Base-by-base conservation (phyloP, 2,888 invertebrate genomes). In the Pycnomerus fuliginosus region DNA sequence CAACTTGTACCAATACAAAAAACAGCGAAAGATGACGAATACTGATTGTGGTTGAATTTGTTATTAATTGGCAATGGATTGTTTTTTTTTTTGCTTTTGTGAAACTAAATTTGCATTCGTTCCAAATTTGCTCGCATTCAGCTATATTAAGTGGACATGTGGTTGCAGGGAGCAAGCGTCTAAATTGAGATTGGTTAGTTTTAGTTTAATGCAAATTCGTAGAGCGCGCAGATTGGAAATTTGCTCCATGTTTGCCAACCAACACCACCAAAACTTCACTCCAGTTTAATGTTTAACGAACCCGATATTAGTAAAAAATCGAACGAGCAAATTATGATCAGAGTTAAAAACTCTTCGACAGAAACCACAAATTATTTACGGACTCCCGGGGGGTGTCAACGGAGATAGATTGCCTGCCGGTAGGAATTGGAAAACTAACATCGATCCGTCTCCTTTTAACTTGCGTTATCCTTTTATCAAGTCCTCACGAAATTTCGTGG, bases 121-220 rank as follows among this genome's bases (percentile, higher is more conserved):
- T n/a, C n/a, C n/a, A 30, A 20, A 37, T 37, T 32, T 37, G 27
- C 38, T 31, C 28, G 12, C 14, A 37, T 44, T 29, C 22, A 34
- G 39, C 24, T 34, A 32, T 27, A 36, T 41, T 41, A 41, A 42
- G 37, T 42, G 39, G 41, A 42, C 37, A 46, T 42, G 42, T 33
- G 42, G 38, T 47, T 41, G 20, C 15, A 39, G 30, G 32, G 29
- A 36, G 31, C 41, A 41, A 39, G 28, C 20, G 29, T 41, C 38
- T 42, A 37, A 42, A 47, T 42, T 34, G 37, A 42, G 47, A 47
- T 47, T 47, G 38, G 42, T 38, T 47, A 42, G 46, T 47, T 46
- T 46, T 23, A 42, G 46, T 42, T 46, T 47, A 36, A 47, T 47
- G 46, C 42, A 42, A 47, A 47, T 47, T 47, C 23, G 10, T 22